Base-by-base conservation (phyloP, 2,888 invertebrate genomes). In the Nematopogon swammerdamellus region DNA sequence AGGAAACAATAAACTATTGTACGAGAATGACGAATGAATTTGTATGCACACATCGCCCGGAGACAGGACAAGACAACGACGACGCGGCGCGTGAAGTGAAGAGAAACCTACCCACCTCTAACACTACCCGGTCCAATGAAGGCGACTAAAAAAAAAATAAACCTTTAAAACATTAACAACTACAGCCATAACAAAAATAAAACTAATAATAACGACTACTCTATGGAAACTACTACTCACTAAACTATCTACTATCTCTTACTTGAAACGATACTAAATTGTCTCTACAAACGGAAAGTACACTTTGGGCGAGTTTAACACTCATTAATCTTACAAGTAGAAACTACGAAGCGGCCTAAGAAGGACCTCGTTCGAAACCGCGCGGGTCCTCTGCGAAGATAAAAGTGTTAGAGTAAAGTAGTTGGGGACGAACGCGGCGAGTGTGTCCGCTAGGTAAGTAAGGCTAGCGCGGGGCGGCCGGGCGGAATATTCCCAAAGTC, bases 101-200 rank as follows among this genome's bases (percentile, higher is more conserved):
- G 11, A n/a, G 36, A 36, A 36, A 36, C n/a, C n/a, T 36, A 36
- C 11, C 60, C 62, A 67, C 64, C 63, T 59, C 58, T 63, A 60
- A 64, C 67, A 68, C 68, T 63, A 72, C n/a, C 36, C 36, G 36
- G n/a, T 36, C 36, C 8, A 14, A 36, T 36, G 36, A 3, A 14
- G 36, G 4, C 46, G 71, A 73, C 69, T 69, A 70, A 75, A 73
- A 67, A 74, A 72, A 70, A 71, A 70, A 74, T 72, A 75, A 76
- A 75, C 70, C 72, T 74, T 74, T 65, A 70, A 73, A 76, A 72
- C 67, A 69, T 76, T 75, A 76, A 77, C 76, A 74, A 68, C 77
- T 77, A 76, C 76, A 72, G 76, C 74, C 75, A 76, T 77, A 77
- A 76, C 75, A 76, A 77, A 77, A 77, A 75, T 75, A 76, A 36